A percentile compares a stretch with the other conserved stretches of the same genome.
Conservation (phyloP, 1,140 invertebrate genomes). For the Drosophila tani region DNA sequence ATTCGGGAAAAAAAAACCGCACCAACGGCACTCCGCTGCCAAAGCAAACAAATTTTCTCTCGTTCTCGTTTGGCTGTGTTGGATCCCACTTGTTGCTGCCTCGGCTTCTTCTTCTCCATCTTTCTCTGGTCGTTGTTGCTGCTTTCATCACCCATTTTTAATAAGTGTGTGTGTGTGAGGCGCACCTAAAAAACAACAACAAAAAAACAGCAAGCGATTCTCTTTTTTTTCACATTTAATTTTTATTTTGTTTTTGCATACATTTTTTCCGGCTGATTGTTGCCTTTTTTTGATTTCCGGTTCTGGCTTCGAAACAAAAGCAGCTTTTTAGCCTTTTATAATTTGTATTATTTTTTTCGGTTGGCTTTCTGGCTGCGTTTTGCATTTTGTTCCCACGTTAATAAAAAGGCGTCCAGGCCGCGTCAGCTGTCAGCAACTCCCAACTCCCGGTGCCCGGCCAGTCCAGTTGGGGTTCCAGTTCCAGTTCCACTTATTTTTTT, state of each 20-base stretch:
- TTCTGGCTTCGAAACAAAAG: conserved; percentile 51
- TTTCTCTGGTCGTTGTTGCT: conserved; percentile 22
- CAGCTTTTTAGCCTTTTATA: conserved; percentile 29
- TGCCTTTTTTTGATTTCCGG: conserved; percentile 58
- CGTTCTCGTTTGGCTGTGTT: conserved; percentile 36
- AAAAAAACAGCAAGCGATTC: conserved; percentile 7
- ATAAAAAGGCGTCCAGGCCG: conserved; percentile 52
- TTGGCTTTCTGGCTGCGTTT: conserved; percentile 35
- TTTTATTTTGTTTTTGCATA: conserved; percentile 57
- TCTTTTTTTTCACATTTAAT: conserved; percentile 45
- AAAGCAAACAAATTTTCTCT: conserved; percentile 74
- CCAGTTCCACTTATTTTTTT: conserved; percentile 19
- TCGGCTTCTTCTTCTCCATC: conserved; percentile 18
- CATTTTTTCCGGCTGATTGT: conserved; percentile 41
- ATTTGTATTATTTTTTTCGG: conserved; percentile 31
- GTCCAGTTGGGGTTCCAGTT: conserved; percentile 42
- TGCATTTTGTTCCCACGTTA: conserved; percentile 75
- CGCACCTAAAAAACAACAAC: conserved; percentile 17
- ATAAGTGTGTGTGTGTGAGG: conserved; percentile 7
- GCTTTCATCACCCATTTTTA: conserved; percentile 52
- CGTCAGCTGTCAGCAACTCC: conserved; percentile 20
- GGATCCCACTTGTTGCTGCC: conserved; percentile 36
- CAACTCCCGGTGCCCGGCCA: conserved; percentile 27
- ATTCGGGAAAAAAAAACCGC: conserved; percentile 25
- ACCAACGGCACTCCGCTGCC: conserved; percentile 34